A percentile compares a stretch with the other conserved stretches of the same genome.
Evolutionary conservation across 2,888 invertebrate species (phyloP).

Genomic region (Ophion ellenae): DNA sequence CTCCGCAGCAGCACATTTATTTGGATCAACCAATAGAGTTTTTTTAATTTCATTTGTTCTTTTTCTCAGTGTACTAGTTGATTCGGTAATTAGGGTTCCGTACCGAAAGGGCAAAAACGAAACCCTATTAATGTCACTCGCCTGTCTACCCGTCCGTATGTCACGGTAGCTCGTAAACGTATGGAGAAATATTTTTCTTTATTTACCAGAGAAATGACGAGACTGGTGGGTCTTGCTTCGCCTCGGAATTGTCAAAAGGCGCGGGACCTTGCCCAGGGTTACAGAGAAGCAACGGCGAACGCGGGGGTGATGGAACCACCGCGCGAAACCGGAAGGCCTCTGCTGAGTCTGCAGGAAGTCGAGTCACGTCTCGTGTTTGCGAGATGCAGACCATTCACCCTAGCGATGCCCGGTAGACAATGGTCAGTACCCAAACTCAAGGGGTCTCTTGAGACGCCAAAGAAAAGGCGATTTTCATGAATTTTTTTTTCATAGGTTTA

Average conservation of each 20-base stretch:
- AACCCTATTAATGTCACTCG: too few relatives aligned
- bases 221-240: conserved; percentile 79
- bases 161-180: neutral
- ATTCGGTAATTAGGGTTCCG: too few relatives aligned
- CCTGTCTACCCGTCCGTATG: too few relatives aligned
- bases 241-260: conserved; percentile 80
- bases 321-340: conserved; percentile 90
- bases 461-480: too few relatives aligned
- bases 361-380: conserved; percentile 95
- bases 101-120: too few relatives aligned
- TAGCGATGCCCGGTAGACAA: conserved; percentile 93
- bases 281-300: conserved; percentile 93
- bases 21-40: too few relatives aligned
- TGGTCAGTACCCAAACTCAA: conserved; percentile 84
- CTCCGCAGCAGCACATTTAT: too few relatives aligned
- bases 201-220: conserved; percentile 81
- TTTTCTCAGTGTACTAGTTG: too few relatives aligned
- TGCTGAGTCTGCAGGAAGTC: conserved; percentile 92
- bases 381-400: conserved; percentile 94
- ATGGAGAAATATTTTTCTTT: neutral
- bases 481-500: too few relatives aligned
- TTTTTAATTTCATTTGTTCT: too few relatives aligned
- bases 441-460: too few relatives aligned
- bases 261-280: conserved; percentile 83
- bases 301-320: conserved; percentile 94